Evolutionary conservation across 1,140 invertebrate species (phyloP), one percentile per base, ranked within the genome.

Genomic region (Drosophila guanche): DNA sequence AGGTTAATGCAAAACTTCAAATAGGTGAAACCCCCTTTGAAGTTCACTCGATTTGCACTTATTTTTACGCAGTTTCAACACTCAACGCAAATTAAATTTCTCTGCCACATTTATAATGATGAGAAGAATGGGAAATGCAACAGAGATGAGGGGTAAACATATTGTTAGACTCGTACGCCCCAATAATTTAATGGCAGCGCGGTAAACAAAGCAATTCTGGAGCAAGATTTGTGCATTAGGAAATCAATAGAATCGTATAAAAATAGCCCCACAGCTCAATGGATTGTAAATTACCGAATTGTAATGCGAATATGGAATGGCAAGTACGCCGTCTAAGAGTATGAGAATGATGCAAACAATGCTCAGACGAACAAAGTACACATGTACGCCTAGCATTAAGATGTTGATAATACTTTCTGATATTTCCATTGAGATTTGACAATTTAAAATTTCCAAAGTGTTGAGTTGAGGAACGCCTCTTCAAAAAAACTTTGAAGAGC

Each of bases 251-350:
- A 84, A 85, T 65, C 37, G 5, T 58, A 79, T 80, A 73, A 69
- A 84, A 85, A 84, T 86, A 80, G 66, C 79, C 42, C 1, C 23
- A 46, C 66, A 61, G 74, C 80, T 79, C 62, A 76, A 76, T 61
- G 81, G 62, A 84, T 84, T 84, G 76, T 79, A 85, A 85, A 85
- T 84, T 79, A 40, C 33, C 33, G 50, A 68, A 76, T 76, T 80
- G 52, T 61, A 73, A 84, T 74, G 79, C 61, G 70, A 68, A 83
- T 66, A 55, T 47, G 41, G 29, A 75, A 62, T 43, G 22, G 68
- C 37, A 79, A 70, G 59, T 58, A 42, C 60, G 70, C 79, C 65
- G 58, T 57, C 61, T 54, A 54, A 25, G 5, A 6, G 25, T 27
- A 6, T 46, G 47, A 33, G 46, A 48, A 50, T 85, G 80, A 65